Conservation (phyloP, 2,888 invertebrate genomes). For the Shargacucullia verbasci region DNA sequence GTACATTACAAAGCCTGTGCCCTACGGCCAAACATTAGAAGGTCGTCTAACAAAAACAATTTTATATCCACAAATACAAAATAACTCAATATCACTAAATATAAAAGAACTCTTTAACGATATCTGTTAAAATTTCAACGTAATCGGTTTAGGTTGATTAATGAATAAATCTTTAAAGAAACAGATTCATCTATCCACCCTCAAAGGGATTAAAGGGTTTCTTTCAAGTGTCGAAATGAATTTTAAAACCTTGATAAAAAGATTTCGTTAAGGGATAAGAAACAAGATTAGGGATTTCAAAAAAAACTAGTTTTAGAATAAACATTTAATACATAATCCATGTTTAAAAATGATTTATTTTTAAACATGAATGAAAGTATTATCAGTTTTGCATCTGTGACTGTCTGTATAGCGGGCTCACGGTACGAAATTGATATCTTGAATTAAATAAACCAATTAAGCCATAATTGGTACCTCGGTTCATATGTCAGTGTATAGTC, state of each 20-base stretch:
- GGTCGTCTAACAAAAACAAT: background rate
- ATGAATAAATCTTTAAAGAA: slow-evolving; percentile 70
- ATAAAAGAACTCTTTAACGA: slow-evolving; percentile 49
- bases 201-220: slow-evolving; percentile 64
- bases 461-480: too few relatives aligned
- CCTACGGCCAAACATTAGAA: too few relatives aligned
- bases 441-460: too few relatives aligned
- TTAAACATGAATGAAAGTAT: too few relatives aligned
- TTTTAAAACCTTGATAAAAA: slow-evolving; percentile 60
- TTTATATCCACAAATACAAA: background rate
- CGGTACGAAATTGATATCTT: too few relatives aligned
- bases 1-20: too few relatives aligned
- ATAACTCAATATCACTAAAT: slow-evolving; percentile 22
- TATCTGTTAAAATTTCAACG: slow-evolving; percentile 63
- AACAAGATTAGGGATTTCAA: slow-evolving; percentile 40
- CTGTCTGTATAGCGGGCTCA: too few relatives aligned
- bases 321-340: background rate
- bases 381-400: too few relatives aligned
- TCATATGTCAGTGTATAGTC: too few relatives aligned
- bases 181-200: slow-evolving; percentile 66
- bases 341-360: too few relatives aligned
- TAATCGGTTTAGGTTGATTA: slow-evolving; percentile 71
- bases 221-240: slow-evolving; percentile 60
- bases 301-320: slow-evolving; percentile 34
- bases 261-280: slow-evolving; percentile 26